phyloP scores from a whole-genome alignment of 2,888 invertebrate species.

The Drosophila monieri region DNA sequence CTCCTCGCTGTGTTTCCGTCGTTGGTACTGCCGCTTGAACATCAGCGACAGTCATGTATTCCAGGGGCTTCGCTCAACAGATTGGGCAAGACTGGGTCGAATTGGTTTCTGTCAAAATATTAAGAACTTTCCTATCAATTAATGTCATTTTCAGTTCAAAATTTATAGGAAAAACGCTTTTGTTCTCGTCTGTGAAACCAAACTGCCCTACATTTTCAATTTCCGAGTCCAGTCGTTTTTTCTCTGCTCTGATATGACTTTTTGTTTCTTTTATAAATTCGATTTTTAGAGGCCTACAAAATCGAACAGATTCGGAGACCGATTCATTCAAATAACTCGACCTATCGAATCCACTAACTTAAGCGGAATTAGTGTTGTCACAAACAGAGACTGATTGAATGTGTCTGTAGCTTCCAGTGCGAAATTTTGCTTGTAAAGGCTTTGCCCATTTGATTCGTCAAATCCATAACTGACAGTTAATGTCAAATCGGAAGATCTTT shows the following conservation, averaged over 20 bases:
- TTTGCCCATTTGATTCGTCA: no score
- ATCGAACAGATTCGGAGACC: no score
- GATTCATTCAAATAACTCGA: no score
- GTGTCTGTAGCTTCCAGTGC: no score
- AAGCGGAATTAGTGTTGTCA: no score
- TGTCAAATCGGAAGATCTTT: neutral
- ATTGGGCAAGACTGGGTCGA: neutral
- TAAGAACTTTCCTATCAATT: neutral
- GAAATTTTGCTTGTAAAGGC: no score
- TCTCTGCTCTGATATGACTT: neutral
- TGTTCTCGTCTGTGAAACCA: neutral
- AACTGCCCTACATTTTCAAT: neutral
- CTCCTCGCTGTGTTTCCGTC: no score
- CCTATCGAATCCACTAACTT: no score
- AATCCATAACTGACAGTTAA: neutral
- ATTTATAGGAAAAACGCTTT: slow-evolving; percentile 1
- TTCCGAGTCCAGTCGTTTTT: neutral
- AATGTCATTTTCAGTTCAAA: slow-evolving; percentile 8
- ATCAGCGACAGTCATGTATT: neutral
- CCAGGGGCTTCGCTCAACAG: neutral
- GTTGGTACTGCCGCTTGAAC: neutral
- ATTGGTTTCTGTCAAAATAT: slow-evolving; percentile 1
- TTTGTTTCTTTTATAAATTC: no score
- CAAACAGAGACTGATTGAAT: no score
- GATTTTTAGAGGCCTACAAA: no score